Evolutionary conservation across 2,797 vertebrate genomes (phyloP).

Genomic region (Paratrypauchen microcephalus): DNA sequence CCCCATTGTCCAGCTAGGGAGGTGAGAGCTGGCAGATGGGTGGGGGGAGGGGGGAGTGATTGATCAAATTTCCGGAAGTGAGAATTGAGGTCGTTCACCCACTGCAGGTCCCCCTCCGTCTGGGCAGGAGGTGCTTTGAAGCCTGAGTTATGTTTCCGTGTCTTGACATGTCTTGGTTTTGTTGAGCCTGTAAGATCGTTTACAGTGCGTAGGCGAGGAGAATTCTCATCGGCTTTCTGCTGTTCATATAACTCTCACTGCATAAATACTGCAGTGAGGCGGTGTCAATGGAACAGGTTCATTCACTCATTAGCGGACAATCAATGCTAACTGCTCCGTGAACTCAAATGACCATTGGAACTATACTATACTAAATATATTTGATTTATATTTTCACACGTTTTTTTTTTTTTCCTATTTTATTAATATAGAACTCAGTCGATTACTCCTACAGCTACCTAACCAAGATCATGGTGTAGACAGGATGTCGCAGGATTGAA

Average conservation of each 20-base stretch:
- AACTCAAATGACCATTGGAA: neutral
- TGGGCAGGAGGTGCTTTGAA: no score
- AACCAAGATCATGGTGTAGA: no score
- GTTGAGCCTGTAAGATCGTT: neutral
- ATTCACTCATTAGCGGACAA: neutral
- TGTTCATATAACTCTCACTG: neutral
- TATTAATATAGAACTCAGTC: neutral
- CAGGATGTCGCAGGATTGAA: no score
- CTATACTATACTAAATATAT: neutral
- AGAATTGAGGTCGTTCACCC: no score
- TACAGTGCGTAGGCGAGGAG: neutral
- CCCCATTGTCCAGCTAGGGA: no score
- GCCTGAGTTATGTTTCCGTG: neutral
- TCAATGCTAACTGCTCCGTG: neutral
- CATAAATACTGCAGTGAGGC: constrained; percentile 4
- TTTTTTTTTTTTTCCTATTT: neutral
- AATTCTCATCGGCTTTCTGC: neutral
- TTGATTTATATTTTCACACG: neutral
- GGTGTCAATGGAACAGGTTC: neutral
- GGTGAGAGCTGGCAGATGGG: no score
- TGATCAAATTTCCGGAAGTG: no score
- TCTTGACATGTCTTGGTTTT: neutral
- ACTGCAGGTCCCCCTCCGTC: no score
- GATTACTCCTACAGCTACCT: neutral
- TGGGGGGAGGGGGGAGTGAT: no score